Percentiles rank a stretch among this genome's conserved stretches.
Evolutionary conservation across 2,888 invertebrate species (phyloP).

Genomic region (Andrena praecox): DNA sequence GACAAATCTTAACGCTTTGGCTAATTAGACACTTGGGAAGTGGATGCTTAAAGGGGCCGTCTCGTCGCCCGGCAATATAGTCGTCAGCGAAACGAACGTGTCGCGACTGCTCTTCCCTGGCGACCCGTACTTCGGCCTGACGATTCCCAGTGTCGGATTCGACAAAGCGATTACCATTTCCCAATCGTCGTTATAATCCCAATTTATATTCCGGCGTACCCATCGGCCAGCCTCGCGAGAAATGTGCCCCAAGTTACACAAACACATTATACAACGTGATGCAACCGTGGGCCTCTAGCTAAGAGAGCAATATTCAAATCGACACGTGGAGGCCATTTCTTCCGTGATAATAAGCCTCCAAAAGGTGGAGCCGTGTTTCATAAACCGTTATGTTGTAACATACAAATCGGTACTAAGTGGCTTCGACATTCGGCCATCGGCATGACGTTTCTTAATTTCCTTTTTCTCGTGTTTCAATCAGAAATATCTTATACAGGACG

Average conservation of each 20-base stretch:
- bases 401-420: neutral
- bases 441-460: neutral
- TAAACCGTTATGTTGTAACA: constrained; percentile 24
- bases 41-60: neutral
- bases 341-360: neutral
- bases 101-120: neutral
- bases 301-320: constrained; percentile 38
- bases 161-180: constrained; percentile 10
- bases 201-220: constrained; percentile 23
- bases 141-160: neutral
- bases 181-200: constrained; percentile 17
- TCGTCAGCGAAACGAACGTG: neutral
- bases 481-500: too few relatives aligned
- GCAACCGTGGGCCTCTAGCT: constrained; percentile 10
- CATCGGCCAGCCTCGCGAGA: neutral
- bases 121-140: neutral
- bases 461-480: too few relatives aligned
- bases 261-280: constrained; percentile 29
- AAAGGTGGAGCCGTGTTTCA: constrained; percentile 21
- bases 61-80: neutral
- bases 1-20: too few relatives aligned
- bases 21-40: neutral
- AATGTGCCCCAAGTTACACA: constrained; percentile 25
- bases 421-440: neutral
- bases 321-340: constrained; percentile 6